phyloP scores from a whole-genome alignment of 64 coral and sea anemone genomes.

The Orbicella faveolata region DNA sequence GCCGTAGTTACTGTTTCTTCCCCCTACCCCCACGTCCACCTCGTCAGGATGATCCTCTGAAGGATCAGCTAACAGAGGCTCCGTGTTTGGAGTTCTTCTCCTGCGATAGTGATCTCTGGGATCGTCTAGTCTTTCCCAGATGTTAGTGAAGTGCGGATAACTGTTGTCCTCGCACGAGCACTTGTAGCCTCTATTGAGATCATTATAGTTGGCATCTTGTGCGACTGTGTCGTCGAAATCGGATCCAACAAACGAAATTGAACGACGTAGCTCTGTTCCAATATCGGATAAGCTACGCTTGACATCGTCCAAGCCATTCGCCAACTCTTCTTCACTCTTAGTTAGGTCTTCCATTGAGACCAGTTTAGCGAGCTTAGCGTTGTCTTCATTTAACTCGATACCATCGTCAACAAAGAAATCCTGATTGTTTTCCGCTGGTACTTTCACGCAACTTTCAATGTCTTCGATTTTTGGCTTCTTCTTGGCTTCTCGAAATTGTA shows the following conservation, averaged over 20 bases:
- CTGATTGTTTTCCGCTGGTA: background rate
- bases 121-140: conserved; percentile 18
- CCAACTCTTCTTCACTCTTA: conserved; percentile 35
- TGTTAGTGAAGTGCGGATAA: background rate
- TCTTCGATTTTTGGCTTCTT: background rate
- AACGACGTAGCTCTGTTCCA: conserved; percentile 58
- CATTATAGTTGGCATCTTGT: background rate
- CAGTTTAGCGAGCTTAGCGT: background rate
- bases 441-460: background rate
- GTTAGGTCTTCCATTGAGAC: conserved; percentile 58
- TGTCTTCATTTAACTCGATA: background rate
- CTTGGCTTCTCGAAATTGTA: background rate
- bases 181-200: conserved; percentile 3
- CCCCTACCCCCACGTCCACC: background rate
- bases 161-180: conserved; percentile 40
- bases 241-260: conserved; percentile 1
- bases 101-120: background rate
- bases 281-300: conserved; percentile 67
- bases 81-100: background rate
- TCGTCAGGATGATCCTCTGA: background rate
- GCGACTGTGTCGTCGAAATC: too few species aligned
- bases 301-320: conserved; percentile 33
- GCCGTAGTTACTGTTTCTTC: background rate
- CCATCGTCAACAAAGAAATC: background rate
- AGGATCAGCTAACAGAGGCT: background rate